phyloP scores from a whole-genome alignment of 2,113 vertebrate genomes.

The Neotragus pygmaeus region DNA sequence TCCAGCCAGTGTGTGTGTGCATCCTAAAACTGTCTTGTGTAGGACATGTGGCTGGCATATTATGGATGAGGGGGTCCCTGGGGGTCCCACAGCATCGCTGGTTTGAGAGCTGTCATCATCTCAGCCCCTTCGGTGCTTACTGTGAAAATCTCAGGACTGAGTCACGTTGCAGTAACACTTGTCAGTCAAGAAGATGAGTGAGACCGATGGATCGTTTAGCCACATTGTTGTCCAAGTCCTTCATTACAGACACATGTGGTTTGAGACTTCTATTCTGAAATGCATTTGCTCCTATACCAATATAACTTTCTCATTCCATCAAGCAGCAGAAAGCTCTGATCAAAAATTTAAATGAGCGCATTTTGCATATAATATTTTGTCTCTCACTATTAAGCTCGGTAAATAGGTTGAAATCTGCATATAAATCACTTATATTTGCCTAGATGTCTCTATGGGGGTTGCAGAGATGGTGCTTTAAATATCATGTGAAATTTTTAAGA shows the following conservation, averaged over 20 bases:
- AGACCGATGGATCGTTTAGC: background rate
- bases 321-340: constrained; percentile 63
- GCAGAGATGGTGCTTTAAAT: constrained; percentile 46
- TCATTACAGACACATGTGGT: background rate
- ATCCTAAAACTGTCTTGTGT: background rate
- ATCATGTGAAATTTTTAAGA: constrained; percentile 55
- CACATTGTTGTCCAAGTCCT: background rate
- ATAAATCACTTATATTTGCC: constrained; percentile 72
- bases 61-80: background rate
- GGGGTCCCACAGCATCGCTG: background rate
- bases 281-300: background rate
- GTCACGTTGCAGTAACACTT: background rate
- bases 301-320: constrained; percentile 47
- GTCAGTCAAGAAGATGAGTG: constrained; percentile 40
- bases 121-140: constrained; percentile 17
- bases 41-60: fast-evolving
- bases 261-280: constrained; percentile 61
- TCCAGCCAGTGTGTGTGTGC: background rate
- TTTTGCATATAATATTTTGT: constrained; percentile 75
- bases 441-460: constrained; percentile 58
- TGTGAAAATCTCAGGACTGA: constrained; percentile 20
- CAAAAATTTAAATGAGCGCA: constrained; percentile 71
- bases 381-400: constrained; percentile 65
- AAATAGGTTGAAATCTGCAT: constrained; percentile 77
- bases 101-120: background rate